Percentiles rank a stretch among this genome's conserved stretches.
Conservation (phyloP, 2,888 invertebrate species). For the Nephrocerus scutellatus region DNA sequence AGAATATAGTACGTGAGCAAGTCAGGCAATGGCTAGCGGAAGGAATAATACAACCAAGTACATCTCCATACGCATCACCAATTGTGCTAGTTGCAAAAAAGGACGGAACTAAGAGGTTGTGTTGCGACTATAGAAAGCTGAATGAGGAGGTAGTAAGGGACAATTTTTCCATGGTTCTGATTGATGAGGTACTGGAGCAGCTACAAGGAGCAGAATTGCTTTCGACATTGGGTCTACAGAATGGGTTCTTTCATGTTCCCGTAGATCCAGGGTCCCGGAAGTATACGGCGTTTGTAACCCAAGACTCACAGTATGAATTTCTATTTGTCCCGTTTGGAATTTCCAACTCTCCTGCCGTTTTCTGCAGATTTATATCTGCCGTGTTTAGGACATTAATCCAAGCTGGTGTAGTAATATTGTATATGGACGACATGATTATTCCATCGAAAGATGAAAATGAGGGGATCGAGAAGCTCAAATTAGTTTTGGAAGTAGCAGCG, state of each 20-base stretch:
- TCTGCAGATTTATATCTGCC: constrained; percentile 7
- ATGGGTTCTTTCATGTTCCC: constrained; percentile 21
- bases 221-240: constrained; percentile 18
- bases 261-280: constrained; percentile 19
- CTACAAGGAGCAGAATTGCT: constrained; percentile 18
- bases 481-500: constrained; percentile 14
- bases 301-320: constrained; percentile 21
- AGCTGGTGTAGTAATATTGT: background rate
- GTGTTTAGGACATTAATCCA: constrained; percentile 5
- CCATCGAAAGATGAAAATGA: constrained; percentile 3
- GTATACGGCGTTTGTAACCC: constrained; percentile 23
- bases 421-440: constrained; percentile 14
- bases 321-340: constrained; percentile 18
- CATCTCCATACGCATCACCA: constrained; percentile 29
- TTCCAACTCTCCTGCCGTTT: constrained; percentile 12
- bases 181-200: constrained; percentile 11
- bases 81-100: constrained; percentile 16
- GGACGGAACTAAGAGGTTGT: constrained; percentile 11
- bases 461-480: constrained; percentile 1
- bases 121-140: constrained; percentile 15
- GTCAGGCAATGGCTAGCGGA: constrained; percentile 30
- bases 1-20: constrained; percentile 23
- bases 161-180: constrained; percentile 11
- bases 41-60: constrained; percentile 31
- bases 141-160: constrained; percentile 13